Base-by-base conservation (phyloP, 2,797 vertebrate genomes). In the Sparus aurata region DNA sequence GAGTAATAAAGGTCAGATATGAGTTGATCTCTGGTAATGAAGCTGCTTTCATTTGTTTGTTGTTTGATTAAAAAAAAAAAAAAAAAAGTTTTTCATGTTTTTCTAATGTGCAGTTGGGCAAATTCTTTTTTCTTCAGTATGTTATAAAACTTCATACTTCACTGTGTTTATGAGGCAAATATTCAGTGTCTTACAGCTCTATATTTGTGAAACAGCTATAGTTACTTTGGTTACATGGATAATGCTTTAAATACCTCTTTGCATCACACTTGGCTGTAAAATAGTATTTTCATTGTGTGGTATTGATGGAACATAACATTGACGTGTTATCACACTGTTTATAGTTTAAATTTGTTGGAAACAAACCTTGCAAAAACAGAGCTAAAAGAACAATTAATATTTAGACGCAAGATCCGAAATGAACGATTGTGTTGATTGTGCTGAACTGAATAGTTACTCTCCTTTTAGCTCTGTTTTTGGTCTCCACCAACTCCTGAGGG, bases 11-110 rank as follows among this genome's bases (percentile, higher is more conserved):
- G 61, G 70, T 70, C n/a, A 80, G 1, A 59, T 82, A 23, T 46
- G 54, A 71, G 68, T 75, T 77, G 76, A 77, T 83, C 79, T 79
- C 27, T 67, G 58, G 25, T 72, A 63, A 79, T 62, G 64, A 64
- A 27, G 52, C 58, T 34, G 23, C 4, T 69, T 52, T 68, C 12
- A 22, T 58, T 34, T 60, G 57, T 59, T 50, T 54, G 46, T 72
- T 20, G 50, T 71, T 53, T 45, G n/a, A 64, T 60, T 1, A 60
- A 54, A 63, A 58, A 34, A 34, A 7, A 63, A 58, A 34, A 34
- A 7, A 34, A 34, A 27, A 27, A 27, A 27, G 30, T 23, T 69
- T 49, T 23, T 53, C 45, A 45, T 57, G 0, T 47, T 59, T 66
- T 65, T 66, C 20, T 38, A 38, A 11, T 38, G 38, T 38, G 38